Percentiles rank a stretch among this genome's conserved stretches.
Conservation (phyloP, 2,797 vertebrate genomes). For the Gobio occitaniae region DNA sequence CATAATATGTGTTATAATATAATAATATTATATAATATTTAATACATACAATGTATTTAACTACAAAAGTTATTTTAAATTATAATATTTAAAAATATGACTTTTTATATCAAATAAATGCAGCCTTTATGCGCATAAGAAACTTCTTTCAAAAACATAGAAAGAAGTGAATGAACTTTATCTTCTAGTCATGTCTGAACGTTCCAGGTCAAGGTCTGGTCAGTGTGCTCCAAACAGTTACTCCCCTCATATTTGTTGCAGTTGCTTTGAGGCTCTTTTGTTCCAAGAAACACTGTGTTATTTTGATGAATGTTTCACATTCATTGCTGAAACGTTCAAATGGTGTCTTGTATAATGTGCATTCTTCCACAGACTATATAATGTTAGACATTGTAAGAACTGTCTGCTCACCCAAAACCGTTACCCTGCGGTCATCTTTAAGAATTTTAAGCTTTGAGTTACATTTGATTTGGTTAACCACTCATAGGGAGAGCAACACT, state of each 20-base stretch:
- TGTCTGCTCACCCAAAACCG: background rate
- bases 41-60: background rate
- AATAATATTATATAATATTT: no score
- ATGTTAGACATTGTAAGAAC: background rate
- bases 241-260: background rate
- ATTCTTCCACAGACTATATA: background rate
- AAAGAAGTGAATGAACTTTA: conserved; percentile 9
- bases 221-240: conserved; percentile 6
- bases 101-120: background rate
- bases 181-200: conserved; percentile 12
- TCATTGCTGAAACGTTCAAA: background rate
- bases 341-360: background rate
- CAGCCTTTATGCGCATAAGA: background rate
- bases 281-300: background rate
- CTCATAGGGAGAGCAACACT: background rate
- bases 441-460: background rate
- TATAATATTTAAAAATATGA: background rate
- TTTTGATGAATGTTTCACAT: conserved; percentile 19
- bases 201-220: conserved; percentile 17
- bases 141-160: background rate
- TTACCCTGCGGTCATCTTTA: background rate
- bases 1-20: no score
- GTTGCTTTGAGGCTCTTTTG: conserved; percentile 13
- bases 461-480: background rate
- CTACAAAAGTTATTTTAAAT: background rate